A percentile compares a stretch with the other conserved stretches of the same genome.
Evolutionary conservation across 2,113 vertebrate species (phyloP).

Genomic region (Upupa epops): DNA sequence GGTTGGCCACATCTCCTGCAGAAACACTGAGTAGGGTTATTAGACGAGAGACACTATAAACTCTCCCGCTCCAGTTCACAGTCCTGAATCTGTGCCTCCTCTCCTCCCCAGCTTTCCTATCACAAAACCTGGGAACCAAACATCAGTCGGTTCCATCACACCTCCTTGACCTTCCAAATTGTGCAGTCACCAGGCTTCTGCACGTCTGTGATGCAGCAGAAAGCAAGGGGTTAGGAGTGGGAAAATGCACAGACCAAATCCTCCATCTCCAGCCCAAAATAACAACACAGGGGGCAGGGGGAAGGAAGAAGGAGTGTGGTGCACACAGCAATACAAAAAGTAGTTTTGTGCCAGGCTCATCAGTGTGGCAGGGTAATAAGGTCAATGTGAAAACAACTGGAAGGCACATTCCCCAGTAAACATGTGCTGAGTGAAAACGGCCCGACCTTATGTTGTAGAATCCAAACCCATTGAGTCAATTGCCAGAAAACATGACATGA

Average conservation of each 20-base stretch:
- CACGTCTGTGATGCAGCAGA: background rate
- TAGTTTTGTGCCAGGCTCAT: constrained; percentile 79
- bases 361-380: constrained; percentile 90
- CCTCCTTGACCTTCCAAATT: background rate
- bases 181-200: background rate
- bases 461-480: constrained; percentile 97
- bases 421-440: constrained; percentile 83
- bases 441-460: constrained; percentile 88
- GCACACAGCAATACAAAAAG: constrained; percentile 9
- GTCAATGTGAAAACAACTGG: constrained; percentile 92
- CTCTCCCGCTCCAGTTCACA: fast-evolving
- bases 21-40: background rate
- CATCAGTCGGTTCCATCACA: background rate
- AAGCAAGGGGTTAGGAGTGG: background rate
- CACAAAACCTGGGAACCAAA: background rate
- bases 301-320: background rate
- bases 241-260: background rate
- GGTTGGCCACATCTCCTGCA: background rate
- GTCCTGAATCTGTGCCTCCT: background rate
- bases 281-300: background rate
- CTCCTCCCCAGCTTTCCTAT: background rate
- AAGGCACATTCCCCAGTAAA: constrained; percentile 90
- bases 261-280: background rate
- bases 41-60: background rate
- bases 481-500: constrained; percentile 97